Percentiles rank a stretch among this genome's conserved stretches.
These are phyloP conservation scores for western clawed frog (Xenopus tropicalis) DNA, from an alignment of 2,113 vertebrate species.

Conservation along the genomic window DNA sequence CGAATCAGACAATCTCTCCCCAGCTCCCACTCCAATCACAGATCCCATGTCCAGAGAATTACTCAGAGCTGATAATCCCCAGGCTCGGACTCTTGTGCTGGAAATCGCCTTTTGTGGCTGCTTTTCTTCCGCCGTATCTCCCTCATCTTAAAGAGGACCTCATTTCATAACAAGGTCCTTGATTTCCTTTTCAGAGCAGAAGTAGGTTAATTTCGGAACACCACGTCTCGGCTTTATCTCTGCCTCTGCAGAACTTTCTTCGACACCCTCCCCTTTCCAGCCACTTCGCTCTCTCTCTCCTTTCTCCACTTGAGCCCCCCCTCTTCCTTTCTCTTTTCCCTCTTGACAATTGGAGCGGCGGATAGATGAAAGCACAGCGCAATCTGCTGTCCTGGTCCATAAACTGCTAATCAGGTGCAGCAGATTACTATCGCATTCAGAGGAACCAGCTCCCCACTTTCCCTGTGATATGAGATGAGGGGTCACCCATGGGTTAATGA, in stretches of 20 bases:
- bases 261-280: background rate
- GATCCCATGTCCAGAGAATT: slow-evolving; percentile 19
- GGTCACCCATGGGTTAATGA: slow-evolving; percentile 23
- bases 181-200: slow-evolving; percentile 42
- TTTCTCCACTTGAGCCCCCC: background rate
- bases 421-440: slow-evolving; percentile 31
- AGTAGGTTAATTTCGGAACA: slow-evolving; percentile 43
- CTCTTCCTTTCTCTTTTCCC: slow-evolving; percentile 9
- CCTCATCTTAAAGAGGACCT: slow-evolving; percentile 34
- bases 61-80: slow-evolving; percentile 18
- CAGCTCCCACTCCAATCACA: slow-evolving; percentile 21
- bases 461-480: slow-evolving; percentile 30
- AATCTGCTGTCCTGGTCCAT: slow-evolving; percentile 36
- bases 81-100: slow-evolving; percentile 23
- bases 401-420: slow-evolving; percentile 42
- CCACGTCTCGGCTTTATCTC: slow-evolving; percentile 38
- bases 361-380: slow-evolving; percentile 40
- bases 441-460: slow-evolving; percentile 30
- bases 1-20: slow-evolving; percentile 13
- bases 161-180: slow-evolving; percentile 43
- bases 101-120: slow-evolving; percentile 26
- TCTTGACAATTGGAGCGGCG: slow-evolving; percentile 47
- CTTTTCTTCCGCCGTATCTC: slow-evolving; percentile 26
- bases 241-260: slow-evolving; percentile 38
- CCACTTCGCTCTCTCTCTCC: background rate